Evolutionary conservation across 1,140 invertebrate species (phyloP), one percentile per base, ranked within the genome.

Genomic region (Olivierus martensii): DNA sequence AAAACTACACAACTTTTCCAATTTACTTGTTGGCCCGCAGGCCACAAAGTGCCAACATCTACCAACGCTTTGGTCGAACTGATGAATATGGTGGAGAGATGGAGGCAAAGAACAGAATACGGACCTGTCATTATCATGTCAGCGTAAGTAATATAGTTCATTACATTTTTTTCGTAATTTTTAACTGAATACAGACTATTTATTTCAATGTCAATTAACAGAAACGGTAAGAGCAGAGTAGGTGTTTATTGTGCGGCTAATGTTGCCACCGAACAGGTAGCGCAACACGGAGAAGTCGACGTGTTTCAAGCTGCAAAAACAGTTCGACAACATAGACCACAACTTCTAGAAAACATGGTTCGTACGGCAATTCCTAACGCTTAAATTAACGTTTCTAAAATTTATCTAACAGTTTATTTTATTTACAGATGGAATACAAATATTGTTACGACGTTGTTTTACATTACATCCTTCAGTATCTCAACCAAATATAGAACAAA

Each of bases 1-100:
- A 87, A 87, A 65, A 90, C 83, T n/a, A 87, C 91, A 5, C 88
- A 93, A 65, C 69, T 95, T 28, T 96, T 95, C 69, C 90, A 95
- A 68, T 68, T 95, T 44, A 90, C 85, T 7, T 92, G 89, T 68
- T 96, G 92, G 92, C 91, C 91, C 1, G 85, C 92, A 78, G 88
- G 87, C 11, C 87, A 93, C 65, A 77, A 79, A 63, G 90, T 96
- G n/a, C 91, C 92, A 0, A 88, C 87, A 1, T 93, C 89, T 2
- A 95, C 92, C 36, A 93, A 95, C 68, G 92, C 91, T 11, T 73
- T 99, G 43, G 89, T 97, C 4, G 92, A 97, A 64, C 75, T 97
- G 52, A 95, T 99, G 88, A 95, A 95, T 66, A 94, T 95, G 87
- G 93, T 96, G 0, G 90, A 97, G 65, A 73, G 90, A 45, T 98